A percentile compares a stretch with the other conserved stretches of the same genome.
Evolutionary conservation across 2,797 vertebrate species (phyloP).

Genomic region (Xenops minutus): DNA sequence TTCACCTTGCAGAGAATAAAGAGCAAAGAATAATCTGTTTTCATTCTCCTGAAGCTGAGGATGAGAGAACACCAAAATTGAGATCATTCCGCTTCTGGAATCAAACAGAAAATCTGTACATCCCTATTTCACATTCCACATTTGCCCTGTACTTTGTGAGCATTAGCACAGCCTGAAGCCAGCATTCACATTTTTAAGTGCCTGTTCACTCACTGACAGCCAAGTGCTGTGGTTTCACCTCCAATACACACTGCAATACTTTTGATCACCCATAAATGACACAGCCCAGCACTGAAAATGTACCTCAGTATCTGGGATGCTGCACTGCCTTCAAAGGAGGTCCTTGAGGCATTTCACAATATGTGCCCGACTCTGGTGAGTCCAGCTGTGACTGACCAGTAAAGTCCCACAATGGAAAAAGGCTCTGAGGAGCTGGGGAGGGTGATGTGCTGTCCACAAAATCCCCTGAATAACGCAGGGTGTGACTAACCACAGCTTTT

Average conservation of each 20-base stretch:
- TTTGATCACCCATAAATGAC: background rate
- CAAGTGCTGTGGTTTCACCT: background rate
- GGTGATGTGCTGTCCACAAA: fast-evolving
- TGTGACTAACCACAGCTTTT: background rate
- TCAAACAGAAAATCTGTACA: background rate
- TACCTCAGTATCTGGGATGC: background rate
- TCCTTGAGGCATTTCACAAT: background rate
- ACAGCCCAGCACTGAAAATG: background rate
- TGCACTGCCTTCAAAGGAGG: background rate
- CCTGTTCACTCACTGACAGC: background rate
- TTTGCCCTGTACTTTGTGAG: background rate
- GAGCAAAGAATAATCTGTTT: background rate
- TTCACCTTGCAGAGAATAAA: background rate
- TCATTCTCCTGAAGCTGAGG: background rate
- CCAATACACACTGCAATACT: background rate
- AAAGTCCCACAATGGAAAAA: background rate
- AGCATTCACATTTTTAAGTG: background rate
- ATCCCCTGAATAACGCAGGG: background rate
- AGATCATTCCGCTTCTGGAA: background rate
- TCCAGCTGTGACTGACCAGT: background rate
- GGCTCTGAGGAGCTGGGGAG: background rate
- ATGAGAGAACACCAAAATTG: background rate
- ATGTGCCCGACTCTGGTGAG: background rate
- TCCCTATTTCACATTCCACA: fast-evolving
- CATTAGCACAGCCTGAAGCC: background rate